Evolutionary conservation across 2,888 invertebrate species (phyloP).

Genomic region (Hemaris fuciformis): DNA sequence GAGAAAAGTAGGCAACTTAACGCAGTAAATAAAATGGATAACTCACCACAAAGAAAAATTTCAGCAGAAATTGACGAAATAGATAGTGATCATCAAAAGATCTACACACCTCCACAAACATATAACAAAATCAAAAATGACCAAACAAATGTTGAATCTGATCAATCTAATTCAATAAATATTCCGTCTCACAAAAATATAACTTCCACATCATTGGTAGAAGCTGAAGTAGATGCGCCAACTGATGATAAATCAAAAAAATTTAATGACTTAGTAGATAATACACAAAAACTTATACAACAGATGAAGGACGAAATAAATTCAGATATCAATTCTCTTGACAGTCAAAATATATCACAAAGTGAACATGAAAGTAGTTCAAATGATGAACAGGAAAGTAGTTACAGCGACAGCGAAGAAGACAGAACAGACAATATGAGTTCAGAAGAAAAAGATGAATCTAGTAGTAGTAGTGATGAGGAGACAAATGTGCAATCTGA

Average conservation of each 20-base stretch:
- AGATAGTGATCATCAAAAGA: background rate
- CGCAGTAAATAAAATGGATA: background rate
- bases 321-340: conserved; percentile 79
- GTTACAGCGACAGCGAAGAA: conserved; percentile 66
- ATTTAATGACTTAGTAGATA: conserved; percentile 79
- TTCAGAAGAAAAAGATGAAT: conserved; percentile 61
- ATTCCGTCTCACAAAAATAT: background rate
- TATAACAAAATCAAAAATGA: background rate
- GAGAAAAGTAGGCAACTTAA: background rate
- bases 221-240: background rate
- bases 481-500: background rate
- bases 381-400: conserved; percentile 69
- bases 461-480: conserved; percentile 48
- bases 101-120: background rate
- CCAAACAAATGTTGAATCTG: background rate
- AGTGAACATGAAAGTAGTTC: conserved; percentile 68
- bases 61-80: background rate
- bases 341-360: conserved; percentile 66
- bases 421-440: conserved; percentile 61
- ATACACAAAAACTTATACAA: conserved; percentile 83
- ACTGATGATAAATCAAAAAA: conserved; percentile 59
- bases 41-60: background rate
- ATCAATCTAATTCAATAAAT: background rate
- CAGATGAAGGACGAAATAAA: conserved; percentile 85
- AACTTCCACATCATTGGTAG: background rate